A percentile compares a stretch with the other conserved stretches of the same genome.
Evolutionary conservation across 2,888 invertebrate genomes (phyloP).

Genomic region (Ceriagrion tenellum): DNA sequence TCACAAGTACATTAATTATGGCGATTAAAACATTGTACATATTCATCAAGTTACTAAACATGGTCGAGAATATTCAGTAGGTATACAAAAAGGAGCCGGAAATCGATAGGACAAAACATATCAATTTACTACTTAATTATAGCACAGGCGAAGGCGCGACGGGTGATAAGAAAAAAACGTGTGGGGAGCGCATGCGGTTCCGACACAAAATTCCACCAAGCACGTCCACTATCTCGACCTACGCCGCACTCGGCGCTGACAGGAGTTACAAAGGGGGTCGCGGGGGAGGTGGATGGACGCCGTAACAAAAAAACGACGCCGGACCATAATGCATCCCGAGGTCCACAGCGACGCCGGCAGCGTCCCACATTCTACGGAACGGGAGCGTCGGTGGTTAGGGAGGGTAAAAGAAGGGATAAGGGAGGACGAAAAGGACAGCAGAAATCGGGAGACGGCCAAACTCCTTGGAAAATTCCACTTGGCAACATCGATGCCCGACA

Average conservation of each 20-base stretch:
- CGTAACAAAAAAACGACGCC: not conserved
- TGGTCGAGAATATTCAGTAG: too few relatives aligned
- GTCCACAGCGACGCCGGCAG: constrained; percentile 3
- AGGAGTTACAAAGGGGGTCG: not conserved
- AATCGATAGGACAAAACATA: too few relatives aligned
- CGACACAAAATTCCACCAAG: not conserved
- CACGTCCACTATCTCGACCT: not conserved
- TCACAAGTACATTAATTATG: too few relatives aligned
- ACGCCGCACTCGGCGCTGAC: not conserved
- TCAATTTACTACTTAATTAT: too few relatives aligned
- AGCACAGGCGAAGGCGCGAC: too few relatives aligned
- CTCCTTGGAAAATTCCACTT: too few relatives aligned
- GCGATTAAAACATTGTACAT: too few relatives aligned
- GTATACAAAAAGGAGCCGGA: too few relatives aligned
- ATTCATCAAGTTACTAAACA: too few relatives aligned
- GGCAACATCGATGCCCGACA: too few relatives aligned
- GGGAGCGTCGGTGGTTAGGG: not conserved
- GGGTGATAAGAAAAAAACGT: not conserved
- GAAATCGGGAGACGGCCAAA: not conserved
- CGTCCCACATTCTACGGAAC: not conserved
- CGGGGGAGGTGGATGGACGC: not conserved
- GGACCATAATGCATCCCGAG: constrained; percentile 52
- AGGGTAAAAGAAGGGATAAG: not conserved
- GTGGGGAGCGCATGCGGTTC: not conserved
- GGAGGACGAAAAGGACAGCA: not conserved